These are phyloP conservation scores for Andrena fulva DNA, from an alignment of 2,888 invertebrate genomes.

Conservation along the genomic window DNA sequence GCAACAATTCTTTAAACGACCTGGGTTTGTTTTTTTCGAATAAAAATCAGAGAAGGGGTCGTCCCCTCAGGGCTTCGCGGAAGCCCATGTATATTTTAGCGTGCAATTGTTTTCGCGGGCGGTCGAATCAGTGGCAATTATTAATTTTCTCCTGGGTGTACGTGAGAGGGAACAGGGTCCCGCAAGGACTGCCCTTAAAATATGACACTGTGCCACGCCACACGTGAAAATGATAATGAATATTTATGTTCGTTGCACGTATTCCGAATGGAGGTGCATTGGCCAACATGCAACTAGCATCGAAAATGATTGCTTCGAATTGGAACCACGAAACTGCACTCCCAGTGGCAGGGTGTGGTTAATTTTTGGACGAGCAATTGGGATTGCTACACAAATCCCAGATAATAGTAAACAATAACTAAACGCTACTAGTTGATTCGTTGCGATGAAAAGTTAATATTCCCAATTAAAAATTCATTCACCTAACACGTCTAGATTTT, in stretches of 20 bases:
- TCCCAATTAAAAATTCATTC: too few relatives aligned
- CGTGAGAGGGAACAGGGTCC: conserved; percentile 11
- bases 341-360: neutral
- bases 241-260: conserved; percentile 3
- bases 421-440: neutral
- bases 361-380: neutral
- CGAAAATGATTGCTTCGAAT: conserved; percentile 5
- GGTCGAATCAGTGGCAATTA: conserved; percentile 45
- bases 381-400: neutral
- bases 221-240: conserved; percentile 38
- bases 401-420: neutral
- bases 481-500: too few relatives aligned
- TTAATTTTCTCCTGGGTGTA: conserved; percentile 38
- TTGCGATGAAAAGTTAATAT: too few relatives aligned
- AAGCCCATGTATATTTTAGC: conserved; percentile 23
- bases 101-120: conserved; percentile 43
- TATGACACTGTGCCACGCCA: neutral
- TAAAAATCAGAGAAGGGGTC: conserved; percentile 9
- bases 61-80: conserved; percentile 14
- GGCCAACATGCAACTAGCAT: conserved; percentile 2
- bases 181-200: conserved; percentile 38
- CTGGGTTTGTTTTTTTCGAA: neutral
- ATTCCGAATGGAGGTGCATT: neutral
- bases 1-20: conserved; percentile 8
- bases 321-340: neutral